phyloP scores from a whole-genome alignment of 2,888 invertebrate species.

The Hirtodrosophila histrioides region DNA sequence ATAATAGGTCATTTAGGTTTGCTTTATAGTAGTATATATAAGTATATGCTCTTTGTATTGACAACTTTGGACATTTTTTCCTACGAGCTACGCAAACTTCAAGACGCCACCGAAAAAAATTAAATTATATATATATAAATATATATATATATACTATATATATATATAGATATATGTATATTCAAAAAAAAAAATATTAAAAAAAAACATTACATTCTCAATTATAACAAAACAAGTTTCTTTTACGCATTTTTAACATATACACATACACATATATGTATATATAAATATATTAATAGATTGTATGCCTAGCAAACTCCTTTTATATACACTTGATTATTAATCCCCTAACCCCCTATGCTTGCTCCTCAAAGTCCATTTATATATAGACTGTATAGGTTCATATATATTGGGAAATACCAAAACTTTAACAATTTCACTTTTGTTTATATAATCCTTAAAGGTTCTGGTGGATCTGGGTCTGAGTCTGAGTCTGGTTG shows the following conservation, averaged over 20 bases:
- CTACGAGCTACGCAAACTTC: conserved; percentile 46
- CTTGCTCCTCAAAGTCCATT: neutral
- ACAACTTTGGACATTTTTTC: conserved; percentile 74
- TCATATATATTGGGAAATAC: conserved; percentile 35
- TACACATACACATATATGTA: conserved; percentile 22
- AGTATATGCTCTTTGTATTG: conserved; percentile 63
- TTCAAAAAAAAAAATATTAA: conserved; percentile 22
- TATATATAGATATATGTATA: conserved; percentile 34
- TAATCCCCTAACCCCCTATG: conserved; percentile 1
- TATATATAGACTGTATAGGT: conserved; percentile 26
- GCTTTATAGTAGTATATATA: conserved; percentile 25
- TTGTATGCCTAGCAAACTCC: conserved; percentile 57
- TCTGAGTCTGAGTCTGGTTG: conserved; percentile 18
- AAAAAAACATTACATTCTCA: conserved; percentile 23
- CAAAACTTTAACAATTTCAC: conserved; percentile 50
- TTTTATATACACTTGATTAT: conserved; percentile 62
- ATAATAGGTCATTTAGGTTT: conserved; percentile 16
- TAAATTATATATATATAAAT: conserved; percentile 31
- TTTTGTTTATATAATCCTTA: conserved; percentile 34
- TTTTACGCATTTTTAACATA: conserved; percentile 38
- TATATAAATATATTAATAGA: conserved; percentile 31
- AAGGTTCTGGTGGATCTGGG: conserved; percentile 26
- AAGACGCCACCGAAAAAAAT: conserved; percentile 43
- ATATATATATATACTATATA: conserved; percentile 25
- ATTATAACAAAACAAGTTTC: conserved; percentile 60